A percentile compares a stretch with the other conserved stretches of the same genome.
phyloP scores from a whole-genome alignment of 2,797 vertebrate genomes.

The Denticeps clupeoides region DNA sequence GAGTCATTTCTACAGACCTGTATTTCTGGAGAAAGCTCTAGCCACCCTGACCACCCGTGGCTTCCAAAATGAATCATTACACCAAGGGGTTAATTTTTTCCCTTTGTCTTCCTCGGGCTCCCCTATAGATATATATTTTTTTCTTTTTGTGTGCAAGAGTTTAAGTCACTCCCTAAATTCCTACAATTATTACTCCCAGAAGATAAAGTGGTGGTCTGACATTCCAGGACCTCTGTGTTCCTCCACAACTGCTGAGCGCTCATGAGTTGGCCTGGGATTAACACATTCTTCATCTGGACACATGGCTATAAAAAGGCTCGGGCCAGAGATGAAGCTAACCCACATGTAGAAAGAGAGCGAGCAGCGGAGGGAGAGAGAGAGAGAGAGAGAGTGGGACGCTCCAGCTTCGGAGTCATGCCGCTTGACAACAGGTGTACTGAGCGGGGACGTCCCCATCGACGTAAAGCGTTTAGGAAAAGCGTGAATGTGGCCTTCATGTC shows the following conservation, averaged over 20 bases:
- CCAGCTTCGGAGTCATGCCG: no score
- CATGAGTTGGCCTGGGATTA: conserved; percentile 1
- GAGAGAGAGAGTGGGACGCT: not conserved
- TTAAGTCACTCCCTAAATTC: conserved; percentile 41
- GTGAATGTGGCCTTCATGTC: no score
- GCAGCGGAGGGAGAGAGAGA: no score
- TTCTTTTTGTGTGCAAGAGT: conserved; percentile 29
- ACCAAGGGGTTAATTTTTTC: conserved; percentile 11
- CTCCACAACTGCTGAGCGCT: conserved; percentile 2
- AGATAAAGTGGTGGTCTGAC: conserved; percentile 13
- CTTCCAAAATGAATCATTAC: conserved; percentile 8
- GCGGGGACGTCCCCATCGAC: no score
- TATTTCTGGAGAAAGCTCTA: no score
- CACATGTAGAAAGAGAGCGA: not conserved
- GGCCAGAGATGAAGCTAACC: no score
- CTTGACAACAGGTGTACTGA: no score
- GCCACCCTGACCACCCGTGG: not conserved
- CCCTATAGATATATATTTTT: no score
- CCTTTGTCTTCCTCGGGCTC: conserved; percentile 15
- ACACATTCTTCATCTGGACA: conserved; percentile 8
- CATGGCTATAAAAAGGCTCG: no score
- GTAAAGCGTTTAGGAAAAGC: no score
- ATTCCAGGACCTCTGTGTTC: conserved; percentile 3
- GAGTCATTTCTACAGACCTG: no score
- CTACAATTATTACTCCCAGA: conserved; percentile 29